Evolutionary conservation across 2,113 vertebrate species (phyloP), one percentile per base, ranked within the genome.

Genomic region (Scophthalmus maximus): DNA sequence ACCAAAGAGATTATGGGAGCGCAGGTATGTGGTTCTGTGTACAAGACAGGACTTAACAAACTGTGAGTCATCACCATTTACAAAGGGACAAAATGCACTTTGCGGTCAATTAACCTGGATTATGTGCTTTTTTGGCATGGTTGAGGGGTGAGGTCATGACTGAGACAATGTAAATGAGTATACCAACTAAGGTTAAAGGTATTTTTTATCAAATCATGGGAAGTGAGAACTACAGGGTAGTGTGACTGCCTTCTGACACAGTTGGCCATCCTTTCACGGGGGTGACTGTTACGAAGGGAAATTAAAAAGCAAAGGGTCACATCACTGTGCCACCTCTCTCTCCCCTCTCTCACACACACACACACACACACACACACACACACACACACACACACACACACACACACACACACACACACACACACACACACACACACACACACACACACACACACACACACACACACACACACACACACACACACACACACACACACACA

Each of bases 11-110:
- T 62, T 11, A 10, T 12, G 5, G 36, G 11, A 69, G 77, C 63
- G 76, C 53, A 68, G 75, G 74, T 59, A 82, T 89, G 72, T 32
- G 53, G 62, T 23, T 62, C 3, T 47, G 17, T 50, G 25, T 55
- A 61, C 26, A 6, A 5, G 14, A 53, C n/a, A 5, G 4, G 42
- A 23, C 78, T 80, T 76, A 38, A 46, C 59, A 4, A 56, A 49
- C 59, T 51, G 18, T 78, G 65, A 83, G 67, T 85, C 69, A 78
- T 20, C 29, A 2, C n/a, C 27, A 20, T 68, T 74, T 29, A 47
- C 53, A 70, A 72, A 64, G 34, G 27, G 40, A 42, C 25, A 52
- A 68, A 57, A 79, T 50, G 34, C 20, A 32, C 56, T 60, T 36
- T 38, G 44, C 27, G 64, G 64, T 82, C 59, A 60, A 32, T 14